Conservation (phyloP, 2,888 invertebrate species). For the Pedicia rivosa region DNA sequence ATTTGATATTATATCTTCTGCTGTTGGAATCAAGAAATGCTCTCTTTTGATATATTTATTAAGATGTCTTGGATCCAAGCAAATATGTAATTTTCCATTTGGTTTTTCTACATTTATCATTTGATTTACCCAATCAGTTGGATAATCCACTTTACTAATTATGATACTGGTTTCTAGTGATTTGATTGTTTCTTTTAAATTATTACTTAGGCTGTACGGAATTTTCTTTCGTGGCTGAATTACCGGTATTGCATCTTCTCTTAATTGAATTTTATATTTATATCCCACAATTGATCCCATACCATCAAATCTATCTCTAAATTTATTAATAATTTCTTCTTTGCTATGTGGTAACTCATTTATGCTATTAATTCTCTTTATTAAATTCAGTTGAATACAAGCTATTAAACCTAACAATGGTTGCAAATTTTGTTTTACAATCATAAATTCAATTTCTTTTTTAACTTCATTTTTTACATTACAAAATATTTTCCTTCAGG, state of each 20-base stretch:
- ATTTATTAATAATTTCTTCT: too few species aligned
- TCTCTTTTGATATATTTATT: constrained; percentile 15
- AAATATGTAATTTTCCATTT: constrained; percentile 12
- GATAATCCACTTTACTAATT: constrained; percentile 13
- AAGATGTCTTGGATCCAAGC: constrained; percentile 15
- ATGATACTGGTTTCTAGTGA: constrained; percentile 10
- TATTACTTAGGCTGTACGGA: constrained; percentile 10
- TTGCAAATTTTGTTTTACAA: too few species aligned
- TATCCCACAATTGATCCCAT: too few species aligned
- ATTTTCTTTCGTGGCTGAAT: constrained; percentile 14
- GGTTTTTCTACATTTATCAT: constrained; percentile 15
- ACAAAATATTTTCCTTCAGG: too few species aligned
- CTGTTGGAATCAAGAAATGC: constrained; percentile 17
- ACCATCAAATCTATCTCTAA: too few species aligned
- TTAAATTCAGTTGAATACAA: too few species aligned
- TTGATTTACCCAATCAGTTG: constrained; percentile 15
- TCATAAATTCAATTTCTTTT: too few species aligned
- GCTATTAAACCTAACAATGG: too few species aligned
- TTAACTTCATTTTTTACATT: too few species aligned
- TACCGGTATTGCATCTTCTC: constrained; percentile 12
- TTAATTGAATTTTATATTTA: constrained; percentile 9
- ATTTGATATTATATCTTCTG: constrained; percentile 13
- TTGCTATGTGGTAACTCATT: too few species aligned
- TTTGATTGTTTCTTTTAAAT: constrained; percentile 11
- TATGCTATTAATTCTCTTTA: too few species aligned